Evolutionary conservation across 2,113 vertebrate species (phyloP).

Genomic region (Chrysemys picta): DNA sequence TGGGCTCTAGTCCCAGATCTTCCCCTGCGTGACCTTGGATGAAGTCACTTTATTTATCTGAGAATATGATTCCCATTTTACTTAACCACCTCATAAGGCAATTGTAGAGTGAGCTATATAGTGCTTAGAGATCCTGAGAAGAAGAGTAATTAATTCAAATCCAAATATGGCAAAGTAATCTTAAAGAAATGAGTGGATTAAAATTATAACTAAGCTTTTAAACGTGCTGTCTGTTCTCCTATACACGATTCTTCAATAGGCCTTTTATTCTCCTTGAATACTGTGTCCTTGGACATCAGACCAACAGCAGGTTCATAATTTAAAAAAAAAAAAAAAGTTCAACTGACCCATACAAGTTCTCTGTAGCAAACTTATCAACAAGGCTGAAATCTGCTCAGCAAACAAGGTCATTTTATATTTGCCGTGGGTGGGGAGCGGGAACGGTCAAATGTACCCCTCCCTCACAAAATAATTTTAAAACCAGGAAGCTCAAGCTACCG

Average conservation of each 20-base stretch:
- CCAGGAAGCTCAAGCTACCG: neutral
- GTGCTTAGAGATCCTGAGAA: neutral
- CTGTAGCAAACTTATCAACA: neutral
- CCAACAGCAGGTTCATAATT: neutral
- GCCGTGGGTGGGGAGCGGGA: neutral
- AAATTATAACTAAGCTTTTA: neutral
- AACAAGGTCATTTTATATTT: neutral
- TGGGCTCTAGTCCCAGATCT: neutral
- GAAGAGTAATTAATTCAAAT: neutral
- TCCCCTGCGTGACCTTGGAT: neutral
- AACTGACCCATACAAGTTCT: neutral
- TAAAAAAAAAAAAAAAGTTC: too few species aligned
- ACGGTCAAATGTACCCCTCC: neutral
- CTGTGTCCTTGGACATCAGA: neutral
- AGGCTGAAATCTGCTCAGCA: constrained; percentile 25
- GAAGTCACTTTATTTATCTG: neutral
- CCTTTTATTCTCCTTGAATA: neutral
- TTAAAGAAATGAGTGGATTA: neutral
- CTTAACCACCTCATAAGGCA: rapidly evolving
- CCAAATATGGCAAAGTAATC: neutral
- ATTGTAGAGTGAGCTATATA: rapidly evolving
- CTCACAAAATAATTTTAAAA: neutral
- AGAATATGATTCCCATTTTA: neutral
- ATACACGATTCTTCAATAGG: neutral
- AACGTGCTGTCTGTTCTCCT: neutral